phyloP scores from a whole-genome alignment of 2,797 vertebrate species.

The Poeciliopsis turneri region DNA sequence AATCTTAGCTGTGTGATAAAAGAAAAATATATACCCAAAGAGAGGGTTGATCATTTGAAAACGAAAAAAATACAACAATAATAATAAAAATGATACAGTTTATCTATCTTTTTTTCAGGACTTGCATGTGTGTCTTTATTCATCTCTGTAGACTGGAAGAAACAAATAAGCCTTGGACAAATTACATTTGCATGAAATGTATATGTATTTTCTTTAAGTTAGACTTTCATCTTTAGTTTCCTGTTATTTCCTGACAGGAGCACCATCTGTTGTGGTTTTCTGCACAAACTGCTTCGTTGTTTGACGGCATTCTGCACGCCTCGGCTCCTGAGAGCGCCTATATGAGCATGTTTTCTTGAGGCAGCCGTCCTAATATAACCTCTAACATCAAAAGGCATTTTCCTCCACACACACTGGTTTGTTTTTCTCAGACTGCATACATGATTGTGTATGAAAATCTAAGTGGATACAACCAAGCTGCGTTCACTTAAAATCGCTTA shows the following conservation, averaged over 20 bases:
- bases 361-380: not conserved
- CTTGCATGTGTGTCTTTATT: not conserved
- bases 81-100: no score
- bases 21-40: not conserved
- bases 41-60: no score
- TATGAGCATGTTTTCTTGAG: not conserved
- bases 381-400: not conserved
- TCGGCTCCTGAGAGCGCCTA: not conserved
- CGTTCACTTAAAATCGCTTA: not conserved
- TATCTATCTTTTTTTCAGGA: no score
- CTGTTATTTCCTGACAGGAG: not conserved
- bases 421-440: not conserved
- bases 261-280: not conserved
- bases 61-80: no score
- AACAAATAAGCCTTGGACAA: not conserved
- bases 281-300: not conserved
- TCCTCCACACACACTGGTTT: not conserved
- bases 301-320: not conserved
- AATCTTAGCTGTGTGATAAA: not conserved
- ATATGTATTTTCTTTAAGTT: not conserved
- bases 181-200: not conserved
- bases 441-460: not conserved
- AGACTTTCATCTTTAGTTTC: not conserved
- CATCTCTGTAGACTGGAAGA: not conserved
- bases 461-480: not conserved